A percentile compares a stretch with the other conserved stretches of the same genome.
These are phyloP conservation scores for Aphidoletes aphidimyza DNA, from an alignment of 2,888 invertebrate genomes.

Conservation along the genomic window DNA sequence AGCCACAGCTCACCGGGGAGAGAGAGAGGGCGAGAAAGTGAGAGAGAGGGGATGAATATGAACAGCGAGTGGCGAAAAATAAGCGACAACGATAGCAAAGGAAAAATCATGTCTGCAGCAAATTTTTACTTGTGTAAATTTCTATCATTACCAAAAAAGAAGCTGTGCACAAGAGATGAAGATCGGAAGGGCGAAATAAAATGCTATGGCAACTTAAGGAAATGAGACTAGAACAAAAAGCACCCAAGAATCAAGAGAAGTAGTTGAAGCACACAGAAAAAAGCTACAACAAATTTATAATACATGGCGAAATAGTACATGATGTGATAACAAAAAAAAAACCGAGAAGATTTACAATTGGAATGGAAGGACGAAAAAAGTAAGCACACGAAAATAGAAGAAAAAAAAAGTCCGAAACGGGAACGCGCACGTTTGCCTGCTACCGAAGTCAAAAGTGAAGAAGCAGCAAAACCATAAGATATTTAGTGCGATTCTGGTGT, in stretches of 20 bases:
- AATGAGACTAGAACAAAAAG: constrained; percentile 8
- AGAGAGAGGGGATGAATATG: background rate
- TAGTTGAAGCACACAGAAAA: background rate
- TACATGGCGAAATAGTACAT: constrained; percentile 27
- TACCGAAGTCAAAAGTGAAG: constrained; percentile 11
- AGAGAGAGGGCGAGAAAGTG: background rate
- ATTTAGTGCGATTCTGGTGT: constrained; percentile 38
- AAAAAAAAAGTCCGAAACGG: background rate
- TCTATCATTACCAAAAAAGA: background rate
- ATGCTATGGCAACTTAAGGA: constrained; percentile 17
- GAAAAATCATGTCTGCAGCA: constrained; percentile 50
- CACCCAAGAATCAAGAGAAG: background rate
- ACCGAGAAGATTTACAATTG: constrained; percentile 26
- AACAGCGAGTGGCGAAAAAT: background rate
- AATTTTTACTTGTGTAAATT: constrained; percentile 53
- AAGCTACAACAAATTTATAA: constrained; percentile 34
- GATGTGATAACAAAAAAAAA: constrained; percentile 41
- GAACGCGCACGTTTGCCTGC: constrained; percentile 14
- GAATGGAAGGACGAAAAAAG: background rate
- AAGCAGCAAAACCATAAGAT: constrained; percentile 37
- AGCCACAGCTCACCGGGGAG: background rate
- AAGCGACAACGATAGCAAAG: background rate
- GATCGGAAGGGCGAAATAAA: constrained; percentile 30
- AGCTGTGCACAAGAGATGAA: background rate
- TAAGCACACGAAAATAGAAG: background rate